phyloP scores from a whole-genome alignment of 2,888 invertebrate genomes.

The Dorcus parallelipipedus region DNA sequence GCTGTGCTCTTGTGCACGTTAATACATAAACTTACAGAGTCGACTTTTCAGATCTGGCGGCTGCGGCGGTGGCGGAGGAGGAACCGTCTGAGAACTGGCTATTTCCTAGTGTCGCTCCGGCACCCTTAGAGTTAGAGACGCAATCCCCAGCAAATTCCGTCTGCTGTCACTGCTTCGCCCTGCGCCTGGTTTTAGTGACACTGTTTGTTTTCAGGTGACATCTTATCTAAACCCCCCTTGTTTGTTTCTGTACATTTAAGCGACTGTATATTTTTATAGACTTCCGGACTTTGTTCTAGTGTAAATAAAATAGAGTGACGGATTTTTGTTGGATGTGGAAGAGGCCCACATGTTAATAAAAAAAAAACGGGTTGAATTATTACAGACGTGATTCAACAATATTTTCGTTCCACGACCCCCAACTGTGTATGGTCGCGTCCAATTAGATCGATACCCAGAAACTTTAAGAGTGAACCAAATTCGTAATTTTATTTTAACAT shows the following conservation, averaged over 20 bases:
- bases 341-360: too few species aligned
- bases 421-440: too few species aligned
- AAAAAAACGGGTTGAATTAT: too few species aligned
- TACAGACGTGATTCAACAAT: too few species aligned
- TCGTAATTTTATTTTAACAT: too few species aligned
- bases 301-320: neutral
- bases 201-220: slow-evolving; percentile 38
- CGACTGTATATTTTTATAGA: neutral
- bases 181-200: slow-evolving; percentile 27
- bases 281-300: neutral
- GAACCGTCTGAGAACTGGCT: slow-evolving; percentile 42
- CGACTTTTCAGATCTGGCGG: neutral
- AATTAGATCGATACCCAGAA: too few species aligned
- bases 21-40: too few species aligned
- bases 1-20: too few species aligned
- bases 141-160: slow-evolving; percentile 28
- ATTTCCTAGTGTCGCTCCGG: slow-evolving; percentile 42
- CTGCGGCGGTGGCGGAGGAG: slow-evolving; percentile 23
- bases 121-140: slow-evolving; percentile 42
- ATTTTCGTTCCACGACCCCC: too few species aligned
- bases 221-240: slow-evolving; percentile 19
- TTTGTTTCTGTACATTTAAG: neutral
- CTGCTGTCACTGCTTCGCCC: slow-evolving; percentile 24
- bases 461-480: too few species aligned
- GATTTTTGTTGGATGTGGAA: too few species aligned